Conservation (phyloP, 2,113 vertebrate genomes). For the Ailuropoda melanoleuca region DNA sequence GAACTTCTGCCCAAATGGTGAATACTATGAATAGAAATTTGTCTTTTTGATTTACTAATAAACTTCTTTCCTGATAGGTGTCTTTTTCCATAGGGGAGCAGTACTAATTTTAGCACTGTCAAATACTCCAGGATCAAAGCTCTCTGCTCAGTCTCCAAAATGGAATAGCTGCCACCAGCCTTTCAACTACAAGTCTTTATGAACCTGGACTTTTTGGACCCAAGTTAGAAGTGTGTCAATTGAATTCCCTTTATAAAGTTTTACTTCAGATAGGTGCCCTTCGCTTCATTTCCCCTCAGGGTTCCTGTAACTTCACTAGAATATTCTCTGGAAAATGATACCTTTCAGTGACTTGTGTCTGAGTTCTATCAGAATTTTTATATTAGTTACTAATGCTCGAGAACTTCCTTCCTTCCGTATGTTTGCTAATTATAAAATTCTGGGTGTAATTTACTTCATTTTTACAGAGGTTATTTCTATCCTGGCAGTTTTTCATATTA, state of each 20-base stretch:
- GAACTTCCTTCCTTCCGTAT: slow-evolving; percentile 34
- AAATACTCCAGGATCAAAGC: slow-evolving; percentile 79
- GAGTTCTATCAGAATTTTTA: slow-evolving; percentile 30
- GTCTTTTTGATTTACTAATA: slow-evolving; percentile 71
- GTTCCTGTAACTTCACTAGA: slow-evolving; percentile 66
- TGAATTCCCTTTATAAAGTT: slow-evolving; percentile 77
- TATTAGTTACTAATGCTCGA: slow-evolving; percentile 12
- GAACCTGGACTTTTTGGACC: slow-evolving; percentile 61
- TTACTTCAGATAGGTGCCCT: slow-evolving; percentile 69
- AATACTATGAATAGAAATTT: slow-evolving; percentile 60
- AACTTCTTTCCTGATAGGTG: slow-evolving; percentile 25
- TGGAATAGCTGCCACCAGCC: slow-evolving; percentile 75
- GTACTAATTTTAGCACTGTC: slow-evolving; percentile 78
- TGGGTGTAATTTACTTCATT: slow-evolving; percentile 64
- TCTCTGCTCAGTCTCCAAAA: slow-evolving; percentile 65
- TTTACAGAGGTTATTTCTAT: slow-evolving; percentile 49
- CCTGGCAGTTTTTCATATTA: slow-evolving; percentile 52
- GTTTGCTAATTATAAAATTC: slow-evolving; percentile 68
- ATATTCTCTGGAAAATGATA: slow-evolving; percentile 43
- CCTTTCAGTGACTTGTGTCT: slow-evolving; percentile 35
- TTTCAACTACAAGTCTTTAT: slow-evolving; percentile 75
- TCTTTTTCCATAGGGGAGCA: slow-evolving; percentile 54
- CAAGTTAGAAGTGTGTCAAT: slow-evolving; percentile 72
- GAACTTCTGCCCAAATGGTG: slow-evolving; percentile 15
- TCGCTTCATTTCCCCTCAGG: slow-evolving; percentile 62